Base-by-base conservation (phyloP, 2,888 invertebrate species). In the Apoda limacodes region DNA sequence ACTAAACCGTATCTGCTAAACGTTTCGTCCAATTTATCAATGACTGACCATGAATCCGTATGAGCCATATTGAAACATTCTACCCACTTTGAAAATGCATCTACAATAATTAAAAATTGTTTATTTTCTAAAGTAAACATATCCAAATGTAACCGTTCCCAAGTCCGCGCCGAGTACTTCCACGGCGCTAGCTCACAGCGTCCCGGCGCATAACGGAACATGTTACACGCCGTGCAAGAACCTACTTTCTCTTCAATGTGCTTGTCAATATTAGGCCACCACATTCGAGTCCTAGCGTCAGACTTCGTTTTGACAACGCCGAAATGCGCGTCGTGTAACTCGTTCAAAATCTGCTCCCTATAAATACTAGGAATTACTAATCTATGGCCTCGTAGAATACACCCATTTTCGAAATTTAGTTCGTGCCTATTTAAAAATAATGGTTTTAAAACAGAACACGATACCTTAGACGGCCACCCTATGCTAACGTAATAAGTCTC, bases 221-320 rank as follows among this genome's bases (percentile, higher is more conserved):
- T 9, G 3, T n/a, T 24, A 14, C 43, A 43, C 1, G 28, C 15
- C 3, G 11, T 22, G 22, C 39, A 41, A 1, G 34, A 20, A 2
- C 37, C 39, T 22, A 39, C 28, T 25, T 33, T 39, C n/a, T 34
- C 21, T 28, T 40, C 39, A 4, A 41, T 34, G 9, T 37, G 19
- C 14, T 21, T 22, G 25, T 41, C 36, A 2, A 43, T 36, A 21
- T 31, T 23, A 1, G 35, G 35, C 37, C 34, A 43, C 37, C 40
- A 43, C 32, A 39, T 31, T 12, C 35, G 30, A 4, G 4, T 17
- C n/a, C 35, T 13, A 3, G 39, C 39, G 20, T 37, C 32, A 6
- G 17, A 6, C 34, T 43, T 43, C 2, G 35, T 40, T 28, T 42
- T 42, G 3, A 41, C 36, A 2, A 41, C 28, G 2, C 38, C 38